phyloP scores from a whole-genome alignment of 2,888 invertebrate species.

The Alsophila aescularia region DNA sequence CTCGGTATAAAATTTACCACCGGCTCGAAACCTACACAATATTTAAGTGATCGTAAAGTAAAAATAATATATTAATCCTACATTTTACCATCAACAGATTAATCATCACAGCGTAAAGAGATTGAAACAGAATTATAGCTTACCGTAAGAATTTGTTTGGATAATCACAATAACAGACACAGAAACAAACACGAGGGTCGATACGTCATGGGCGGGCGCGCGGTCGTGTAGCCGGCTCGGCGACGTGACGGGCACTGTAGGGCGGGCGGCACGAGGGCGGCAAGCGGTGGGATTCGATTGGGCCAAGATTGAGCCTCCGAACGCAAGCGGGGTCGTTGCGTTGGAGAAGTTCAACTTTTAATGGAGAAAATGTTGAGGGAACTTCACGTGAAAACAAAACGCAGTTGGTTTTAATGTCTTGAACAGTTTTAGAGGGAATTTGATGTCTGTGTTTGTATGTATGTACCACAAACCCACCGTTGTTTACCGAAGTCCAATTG shows the following conservation, averaged over 20 bases:
- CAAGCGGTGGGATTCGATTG: conserved; percentile 21
- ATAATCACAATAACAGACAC: conserved; percentile 54
- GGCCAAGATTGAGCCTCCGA: conserved; percentile 17
- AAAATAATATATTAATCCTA: conserved; percentile 5
- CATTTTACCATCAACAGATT: not conserved
- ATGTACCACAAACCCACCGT: too few species aligned
- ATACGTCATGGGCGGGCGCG: conserved; percentile 41
- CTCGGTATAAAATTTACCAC: conserved; percentile 23
- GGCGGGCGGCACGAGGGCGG: conserved; percentile 57
- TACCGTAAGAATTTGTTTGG: conserved; percentile 31
- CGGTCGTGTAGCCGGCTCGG: conserved; percentile 60
- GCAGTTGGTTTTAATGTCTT: not conserved
- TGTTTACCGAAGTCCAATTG: too few species aligned
- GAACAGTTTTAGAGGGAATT: not conserved
- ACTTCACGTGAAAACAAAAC: conserved; percentile 14
- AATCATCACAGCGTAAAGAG: not conserved
- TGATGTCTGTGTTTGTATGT: too few species aligned
- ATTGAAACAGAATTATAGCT: conserved; percentile 7
- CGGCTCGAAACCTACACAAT: conserved; percentile 28
- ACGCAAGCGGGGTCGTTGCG: conserved; percentile 32
- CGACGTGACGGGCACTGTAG: conserved; percentile 58
- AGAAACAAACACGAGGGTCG: conserved; percentile 58
- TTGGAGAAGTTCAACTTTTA: conserved; percentile 37
- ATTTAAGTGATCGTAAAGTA: conserved; percentile 22
- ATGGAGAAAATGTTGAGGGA: conserved; percentile 35